Conservation (phyloP, 2,113 vertebrate genomes). For the Xiphophorus hellerii region DNA sequence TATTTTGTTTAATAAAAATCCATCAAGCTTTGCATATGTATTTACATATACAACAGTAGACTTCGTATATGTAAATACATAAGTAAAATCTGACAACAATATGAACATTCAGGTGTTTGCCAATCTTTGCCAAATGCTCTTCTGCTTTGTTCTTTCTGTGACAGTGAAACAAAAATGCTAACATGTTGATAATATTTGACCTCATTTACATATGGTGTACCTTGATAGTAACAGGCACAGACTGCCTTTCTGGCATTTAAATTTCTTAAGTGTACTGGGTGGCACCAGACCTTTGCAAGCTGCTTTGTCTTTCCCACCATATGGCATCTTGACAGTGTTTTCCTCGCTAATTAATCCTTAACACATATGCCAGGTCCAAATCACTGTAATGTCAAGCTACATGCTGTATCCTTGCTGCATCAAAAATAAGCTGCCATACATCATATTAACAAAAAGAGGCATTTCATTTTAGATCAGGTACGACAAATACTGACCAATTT, state of each 20-base stretch:
- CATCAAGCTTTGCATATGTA: too few species aligned
- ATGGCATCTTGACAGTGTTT: slow-evolving; percentile 84
- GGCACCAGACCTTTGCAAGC: slow-evolving; percentile 78
- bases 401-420: slow-evolving; percentile 61
- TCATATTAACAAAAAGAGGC: slow-evolving; percentile 41
- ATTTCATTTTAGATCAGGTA: slow-evolving; percentile 23
- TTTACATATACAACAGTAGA: too few species aligned
- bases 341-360: slow-evolving; percentile 85
- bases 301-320: slow-evolving; percentile 80
- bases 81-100: slow-evolving; percentile 5
- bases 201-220: slow-evolving; percentile 78
- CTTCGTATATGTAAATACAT: too few species aligned
- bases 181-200: slow-evolving; percentile 72
- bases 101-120: slow-evolving; percentile 19
- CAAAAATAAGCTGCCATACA: slow-evolving; percentile 46
- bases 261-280: slow-evolving; percentile 74
- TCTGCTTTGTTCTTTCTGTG: neutral
- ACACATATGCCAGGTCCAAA: slow-evolving; percentile 82
- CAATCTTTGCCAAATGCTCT: neutral
- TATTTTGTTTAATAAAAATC: too few species aligned
- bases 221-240: slow-evolving; percentile 68
- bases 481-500: slow-evolving; percentile 5
- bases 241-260: slow-evolving; percentile 71
- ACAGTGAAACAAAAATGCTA: slow-evolving; percentile 55
- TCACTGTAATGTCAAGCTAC: slow-evolving; percentile 77